Conservation (phyloP, 1,140 invertebrate genomes). For the Mactra quadrangularis region DNA sequence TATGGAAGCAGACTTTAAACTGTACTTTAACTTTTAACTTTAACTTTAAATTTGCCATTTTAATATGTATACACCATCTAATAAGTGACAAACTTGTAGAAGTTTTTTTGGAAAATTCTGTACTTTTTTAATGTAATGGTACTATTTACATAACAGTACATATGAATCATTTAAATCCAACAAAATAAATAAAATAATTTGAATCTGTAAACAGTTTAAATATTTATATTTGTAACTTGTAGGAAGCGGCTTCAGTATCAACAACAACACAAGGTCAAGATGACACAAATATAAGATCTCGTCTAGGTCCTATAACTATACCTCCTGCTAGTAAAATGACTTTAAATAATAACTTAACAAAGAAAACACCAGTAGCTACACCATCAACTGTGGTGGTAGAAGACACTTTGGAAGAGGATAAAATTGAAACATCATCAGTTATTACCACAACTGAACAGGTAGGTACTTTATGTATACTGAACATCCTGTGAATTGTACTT, state of each 20-base stretch:
- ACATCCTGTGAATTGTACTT: too few relatives aligned
- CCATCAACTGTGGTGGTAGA: neutral
- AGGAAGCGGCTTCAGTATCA: constrained; percentile 36
- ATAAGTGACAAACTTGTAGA: too few relatives aligned
- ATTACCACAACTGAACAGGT: neutral
- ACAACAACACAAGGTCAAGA: constrained; percentile 38
- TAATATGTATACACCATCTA: too few relatives aligned
- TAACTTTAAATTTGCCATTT: too few relatives aligned
- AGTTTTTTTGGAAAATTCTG: too few relatives aligned
- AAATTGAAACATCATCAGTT: constrained; percentile 4
- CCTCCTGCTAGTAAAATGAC: constrained; percentile 51
- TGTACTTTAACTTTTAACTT: too few relatives aligned
- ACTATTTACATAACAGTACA: too few relatives aligned
- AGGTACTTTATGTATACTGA: neutral
- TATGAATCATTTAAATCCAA: too few relatives aligned
- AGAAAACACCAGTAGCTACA: constrained; percentile 13
- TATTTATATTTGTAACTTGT: neutral
- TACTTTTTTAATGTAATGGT: too few relatives aligned
- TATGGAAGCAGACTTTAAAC: too few relatives aligned
- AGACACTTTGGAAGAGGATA: neutral
- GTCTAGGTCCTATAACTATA: constrained; percentile 22
- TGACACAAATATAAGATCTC: neutral
- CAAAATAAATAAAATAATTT: too few relatives aligned
- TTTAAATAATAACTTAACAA: constrained; percentile 48
- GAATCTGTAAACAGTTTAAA: too few relatives aligned